Base-by-base conservation (phyloP, 35 echinoderm and acorn worm species). In the Patiria miniata region DNA sequence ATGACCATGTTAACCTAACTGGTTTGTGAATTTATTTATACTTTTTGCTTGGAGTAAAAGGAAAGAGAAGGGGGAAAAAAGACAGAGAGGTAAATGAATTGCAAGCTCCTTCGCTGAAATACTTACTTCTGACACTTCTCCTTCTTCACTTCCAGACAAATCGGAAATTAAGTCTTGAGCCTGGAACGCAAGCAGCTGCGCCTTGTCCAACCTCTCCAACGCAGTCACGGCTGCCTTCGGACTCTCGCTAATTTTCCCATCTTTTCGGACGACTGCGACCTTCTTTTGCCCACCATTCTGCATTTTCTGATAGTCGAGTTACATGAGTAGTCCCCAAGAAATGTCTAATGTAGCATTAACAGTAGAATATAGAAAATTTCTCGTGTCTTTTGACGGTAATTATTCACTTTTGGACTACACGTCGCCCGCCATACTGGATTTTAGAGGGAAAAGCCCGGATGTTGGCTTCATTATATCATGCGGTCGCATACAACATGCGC, bases 211-310 rank as follows among this genome's bases (percentile, higher is more conserved):
- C 77, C 83, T 81, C 37, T 87, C 78, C 68, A 81, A 65, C 40
- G 79, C 86, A 92, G 85, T 78, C 42, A 86, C 80, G 38, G 87
- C 78, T 40, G 56, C 40, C 40, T 84, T 85, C 12, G 77, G 29
- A 79, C 82, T 90, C 52, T 54, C 78, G 61, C 39, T 68, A 85
- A 78, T 78, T 80, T 90, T 94, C 32, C 88, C 88, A 53, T 94
- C 88, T 90, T 94, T 86, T 59, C 87, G 65, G 76, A 79, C 40
- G 84, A 83, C 90, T 89, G 79, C 57, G 76, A 86, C 80, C 77
- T 91, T 96, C 82, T 84, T 89, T 57, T 96, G 90, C 79, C 94
- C 95, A 93, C 83, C 89, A 97, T 93, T 93, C 95, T 93, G 95
- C 95, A 97, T 97, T 93, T 97, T 97, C 91, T 83, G 83, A 86